phyloP scores from a whole-genome alignment of 64 coral and sea anemone genomes.

The Montipora foliosa region DNA sequence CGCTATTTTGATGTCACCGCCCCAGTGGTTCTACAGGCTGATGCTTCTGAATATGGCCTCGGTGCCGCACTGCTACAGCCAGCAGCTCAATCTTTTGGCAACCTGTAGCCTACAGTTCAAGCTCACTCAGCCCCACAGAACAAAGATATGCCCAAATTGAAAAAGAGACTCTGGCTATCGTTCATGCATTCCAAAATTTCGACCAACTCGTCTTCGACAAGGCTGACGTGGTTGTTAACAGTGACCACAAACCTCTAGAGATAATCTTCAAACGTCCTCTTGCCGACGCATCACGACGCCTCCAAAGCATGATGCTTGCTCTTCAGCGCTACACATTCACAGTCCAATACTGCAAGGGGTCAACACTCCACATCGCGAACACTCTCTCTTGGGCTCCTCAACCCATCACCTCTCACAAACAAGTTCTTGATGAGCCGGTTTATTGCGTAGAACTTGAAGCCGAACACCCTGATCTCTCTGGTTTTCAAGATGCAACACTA shows the following conservation, averaged over 20 bases:
- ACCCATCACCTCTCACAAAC: conserved; percentile 18
- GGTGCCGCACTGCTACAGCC: too few relatives aligned
- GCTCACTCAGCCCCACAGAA: too few relatives aligned
- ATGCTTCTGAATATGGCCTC: too few relatives aligned
- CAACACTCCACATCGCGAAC: not conserved
- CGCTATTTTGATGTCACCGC: too few relatives aligned
- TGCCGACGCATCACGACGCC: conserved; percentile 21
- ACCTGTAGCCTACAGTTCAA: too few relatives aligned
- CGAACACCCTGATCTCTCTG: conserved; percentile 20
- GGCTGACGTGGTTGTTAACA: not conserved
- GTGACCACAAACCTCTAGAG: not conserved
- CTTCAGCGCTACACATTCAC: conserved; percentile 22
- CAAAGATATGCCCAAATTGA: not conserved
- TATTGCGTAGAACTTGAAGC: conserved; percentile 29
- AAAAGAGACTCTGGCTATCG: not conserved
- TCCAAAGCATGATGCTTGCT: conserved; percentile 49
- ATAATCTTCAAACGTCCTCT: conserved; percentile 21
- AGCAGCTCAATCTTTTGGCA: too few relatives aligned
- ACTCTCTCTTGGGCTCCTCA: conserved; percentile 37
- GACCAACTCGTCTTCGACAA: conserved; percentile 1
- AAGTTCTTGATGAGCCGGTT: conserved; percentile 10
- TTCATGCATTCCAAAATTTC: conserved; percentile 1
- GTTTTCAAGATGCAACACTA: conserved; percentile 59
- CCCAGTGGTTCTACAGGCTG: too few relatives aligned
- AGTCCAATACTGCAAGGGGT: not conserved